Conservation (phyloP, 1,140 invertebrate species). For the Whitmania pigra region DNA sequence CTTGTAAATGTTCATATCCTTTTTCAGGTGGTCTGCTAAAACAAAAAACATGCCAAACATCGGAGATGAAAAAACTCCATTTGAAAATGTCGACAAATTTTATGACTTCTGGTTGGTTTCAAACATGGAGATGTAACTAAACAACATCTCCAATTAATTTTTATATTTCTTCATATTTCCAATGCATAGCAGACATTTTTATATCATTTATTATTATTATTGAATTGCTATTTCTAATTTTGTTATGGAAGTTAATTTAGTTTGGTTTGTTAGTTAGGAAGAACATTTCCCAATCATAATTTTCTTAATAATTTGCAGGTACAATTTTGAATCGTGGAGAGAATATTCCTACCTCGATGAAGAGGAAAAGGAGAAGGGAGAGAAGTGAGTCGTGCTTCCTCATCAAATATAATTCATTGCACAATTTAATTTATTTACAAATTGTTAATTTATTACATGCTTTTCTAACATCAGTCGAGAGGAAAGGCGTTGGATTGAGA, state of each 20-base stretch:
- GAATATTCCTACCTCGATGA: constrained; percentile 98
- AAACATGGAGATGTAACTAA: background rate
- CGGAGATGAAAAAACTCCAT: constrained; percentile 55
- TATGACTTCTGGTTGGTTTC: constrained; percentile 48
- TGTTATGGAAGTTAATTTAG: background rate
- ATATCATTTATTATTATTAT: background rate
- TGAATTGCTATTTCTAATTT: background rate
- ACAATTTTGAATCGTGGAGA: constrained; percentile 94
- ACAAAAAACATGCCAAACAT: constrained; percentile 64
- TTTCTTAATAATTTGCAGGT: constrained; percentile 77
- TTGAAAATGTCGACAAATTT: constrained; percentile 47
- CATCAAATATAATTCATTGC: no score
- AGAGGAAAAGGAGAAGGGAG: constrained; percentile 93
- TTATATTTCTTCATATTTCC: background rate
- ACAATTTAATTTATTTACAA: background rate
- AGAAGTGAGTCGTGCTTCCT: constrained; percentile 47
- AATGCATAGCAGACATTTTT: background rate
- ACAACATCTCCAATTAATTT: background rate
- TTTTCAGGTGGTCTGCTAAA: constrained; percentile 74
- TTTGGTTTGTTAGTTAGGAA: background rate
- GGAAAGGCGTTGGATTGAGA: constrained; percentile 91
- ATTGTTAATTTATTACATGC: background rate
- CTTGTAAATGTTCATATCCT: background rate
- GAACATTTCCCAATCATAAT: background rate
- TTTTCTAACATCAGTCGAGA: constrained; percentile 53